phyloP scores from a whole-genome alignment of 1,140 invertebrate genomes.

The Teleogryllus occipitalis region DNA sequence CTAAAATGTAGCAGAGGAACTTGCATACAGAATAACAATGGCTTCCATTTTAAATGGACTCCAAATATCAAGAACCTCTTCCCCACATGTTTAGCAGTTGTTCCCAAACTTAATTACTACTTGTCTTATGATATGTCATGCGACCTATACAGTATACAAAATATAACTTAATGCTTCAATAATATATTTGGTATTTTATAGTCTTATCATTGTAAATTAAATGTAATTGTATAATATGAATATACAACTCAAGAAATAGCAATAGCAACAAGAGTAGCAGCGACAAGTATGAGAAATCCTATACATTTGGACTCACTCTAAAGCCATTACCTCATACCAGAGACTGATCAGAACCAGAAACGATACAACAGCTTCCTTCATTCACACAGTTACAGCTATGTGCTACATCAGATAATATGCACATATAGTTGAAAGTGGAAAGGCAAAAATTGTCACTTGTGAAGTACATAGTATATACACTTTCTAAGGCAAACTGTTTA shows the following conservation, averaged over 20 bases:
- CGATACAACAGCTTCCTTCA: conserved; percentile 1
- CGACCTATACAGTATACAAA: background rate
- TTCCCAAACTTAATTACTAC: conserved; percentile 1
- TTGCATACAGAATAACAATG: background rate
- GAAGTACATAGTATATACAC: conserved; percentile 5
- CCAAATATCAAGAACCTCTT: background rate
- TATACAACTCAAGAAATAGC: background rate
- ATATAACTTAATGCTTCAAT: conserved; percentile 1
- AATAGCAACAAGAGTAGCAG: background rate
- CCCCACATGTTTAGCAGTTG: background rate
- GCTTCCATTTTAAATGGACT: background rate
- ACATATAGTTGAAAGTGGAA: conserved; percentile 1
- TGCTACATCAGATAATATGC: conserved; percentile 1
- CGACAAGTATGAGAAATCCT: background rate
- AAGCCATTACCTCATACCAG: background rate
- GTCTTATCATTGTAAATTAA: conserved; percentile 1
- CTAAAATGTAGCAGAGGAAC: conserved; percentile 1
- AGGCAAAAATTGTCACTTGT: background rate
- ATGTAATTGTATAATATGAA: background rate
- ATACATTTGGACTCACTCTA: background rate
- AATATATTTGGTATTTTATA: conserved; percentile 3
- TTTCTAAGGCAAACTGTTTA: conserved; percentile 5
- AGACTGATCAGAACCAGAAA: background rate
- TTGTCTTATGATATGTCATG: background rate
- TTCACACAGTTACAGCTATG: background rate